Evolutionary conservation across 2,888 invertebrate genomes (phyloP), one percentile per base, ranked within the genome.

Genomic region (Acrobasis suavella): DNA sequence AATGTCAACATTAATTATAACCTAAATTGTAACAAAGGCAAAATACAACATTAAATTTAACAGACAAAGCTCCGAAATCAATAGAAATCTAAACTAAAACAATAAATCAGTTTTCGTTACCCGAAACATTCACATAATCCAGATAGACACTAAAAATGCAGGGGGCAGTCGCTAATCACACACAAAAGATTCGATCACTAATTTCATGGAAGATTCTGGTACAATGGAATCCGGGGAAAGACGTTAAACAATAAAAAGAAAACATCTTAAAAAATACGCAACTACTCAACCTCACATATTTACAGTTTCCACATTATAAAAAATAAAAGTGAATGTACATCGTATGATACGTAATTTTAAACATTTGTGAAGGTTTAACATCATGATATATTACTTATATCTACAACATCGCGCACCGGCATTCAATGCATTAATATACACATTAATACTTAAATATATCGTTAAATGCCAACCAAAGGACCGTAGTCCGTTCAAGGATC

Each of bases 391-490:
- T 71, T 63, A 63, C 63, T 66, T 65, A 64, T 63, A 72, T 65
- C 72, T 76, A 75, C 64, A 68, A 68, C 71, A 72, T 69, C 70
- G 66, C 66, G 60, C 65, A 70, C 38, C 17, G 61, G 67, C 68
- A 64, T 65, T 65, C 54, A 67, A 74, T 70, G 67, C 67, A 72
- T 69, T 76, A 71, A 78, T 66, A 75, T 62, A 60, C 74, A 72
- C 72, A 73, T 64, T 67, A 69, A 69, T 67, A 72, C 63, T 64
- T 59, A 59, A 49, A 70, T 70, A 72, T 71, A 71, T 67, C 77
- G 74, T 79, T 83, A 83, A 83, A 83, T 83, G 83, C 83, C 76
- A 75, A 72, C 78, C 77, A 78, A 56, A 65, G 69, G 56, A 56
- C 56, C 56, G 12, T 67, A 67, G 69, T 65, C 64, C 59, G 60